These are phyloP conservation scores for Mohoua ochrocephala DNA, from an alignment of 2,113 vertebrate species.

Conservation along the genomic window DNA sequence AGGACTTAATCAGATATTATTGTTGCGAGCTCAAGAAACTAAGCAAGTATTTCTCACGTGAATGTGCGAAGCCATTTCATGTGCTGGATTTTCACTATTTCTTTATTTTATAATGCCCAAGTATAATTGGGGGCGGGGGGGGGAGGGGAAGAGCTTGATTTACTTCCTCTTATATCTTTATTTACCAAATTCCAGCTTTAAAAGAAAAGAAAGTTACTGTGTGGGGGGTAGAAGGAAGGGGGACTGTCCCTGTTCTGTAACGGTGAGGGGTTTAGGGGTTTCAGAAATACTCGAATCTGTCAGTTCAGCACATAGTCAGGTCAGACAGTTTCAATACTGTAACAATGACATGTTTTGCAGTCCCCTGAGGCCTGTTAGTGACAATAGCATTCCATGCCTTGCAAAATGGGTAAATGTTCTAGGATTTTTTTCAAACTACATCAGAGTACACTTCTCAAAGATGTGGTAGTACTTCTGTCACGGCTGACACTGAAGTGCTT, in stretches of 20 bases:
- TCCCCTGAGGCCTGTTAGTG: neutral
- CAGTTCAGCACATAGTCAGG: neutral
- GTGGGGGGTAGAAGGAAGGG: rapidly evolving
- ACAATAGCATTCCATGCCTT: neutral
- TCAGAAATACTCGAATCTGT: neutral
- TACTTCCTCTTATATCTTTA: neutral
- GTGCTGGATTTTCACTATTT: neutral
- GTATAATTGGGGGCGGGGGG: rapidly evolving
- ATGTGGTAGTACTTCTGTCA: neutral
- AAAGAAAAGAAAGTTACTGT: neutral
- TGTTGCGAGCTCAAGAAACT: neutral
- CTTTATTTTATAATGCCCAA: neutral
- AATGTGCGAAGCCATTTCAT: neutral
- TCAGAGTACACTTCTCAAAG: neutral
- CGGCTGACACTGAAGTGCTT: neutral
- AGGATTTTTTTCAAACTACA: neutral
- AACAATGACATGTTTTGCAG: neutral
- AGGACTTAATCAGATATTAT: neutral
- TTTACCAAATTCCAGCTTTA: neutral
- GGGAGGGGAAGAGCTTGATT: neutral
- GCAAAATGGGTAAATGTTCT: neutral
- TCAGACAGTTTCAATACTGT: rapidly evolving
- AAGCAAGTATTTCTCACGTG: neutral
- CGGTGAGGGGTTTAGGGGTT: rapidly evolving
- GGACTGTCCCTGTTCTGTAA: neutral